A percentile compares a stretch with the other conserved stretches of the same genome.
These are phyloP conservation scores for Trachelus troglodyta DNA, from an alignment of 2,888 invertebrate species.

Conservation along the genomic window DNA sequence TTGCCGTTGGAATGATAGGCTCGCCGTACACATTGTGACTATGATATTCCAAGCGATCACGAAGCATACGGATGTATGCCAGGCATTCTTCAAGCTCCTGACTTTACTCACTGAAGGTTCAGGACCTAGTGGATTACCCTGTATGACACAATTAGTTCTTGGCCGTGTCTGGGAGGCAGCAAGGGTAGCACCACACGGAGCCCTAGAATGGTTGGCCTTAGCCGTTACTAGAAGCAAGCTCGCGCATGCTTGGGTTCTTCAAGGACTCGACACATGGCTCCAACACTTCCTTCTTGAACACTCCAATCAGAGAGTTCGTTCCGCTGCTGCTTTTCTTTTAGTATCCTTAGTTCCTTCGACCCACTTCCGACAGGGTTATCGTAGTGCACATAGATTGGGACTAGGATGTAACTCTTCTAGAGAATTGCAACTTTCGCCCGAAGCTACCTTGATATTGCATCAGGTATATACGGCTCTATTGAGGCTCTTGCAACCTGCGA, in stretches of 20 bases:
- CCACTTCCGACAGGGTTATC: slow-evolving; percentile 89
- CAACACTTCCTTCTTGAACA: slow-evolving; percentile 90
- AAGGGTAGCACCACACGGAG: slow-evolving; percentile 90
- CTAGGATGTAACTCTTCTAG: slow-evolving; percentile 69
- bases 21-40: slow-evolving; percentile 88
- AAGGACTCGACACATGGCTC: slow-evolving; percentile 91
- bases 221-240: slow-evolving; percentile 85
- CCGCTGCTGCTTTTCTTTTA: slow-evolving; percentile 89
- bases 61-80: slow-evolving; percentile 90
- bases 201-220: slow-evolving; percentile 90
- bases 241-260: slow-evolving; percentile 92
- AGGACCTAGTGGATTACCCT: slow-evolving; percentile 84
- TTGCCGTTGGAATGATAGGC: slow-evolving; percentile 89
- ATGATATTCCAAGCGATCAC: slow-evolving; percentile 93
- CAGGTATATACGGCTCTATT: slow-evolving; percentile 80
- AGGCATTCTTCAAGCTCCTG: slow-evolving; percentile 92
- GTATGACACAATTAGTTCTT: slow-evolving; percentile 90
- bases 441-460: slow-evolving; percentile 73
- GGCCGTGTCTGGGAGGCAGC: slow-evolving; percentile 91
- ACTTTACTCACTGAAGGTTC: slow-evolving; percentile 88
- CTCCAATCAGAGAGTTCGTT: slow-evolving; percentile 86
- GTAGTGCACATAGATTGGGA: slow-evolving; percentile 72
- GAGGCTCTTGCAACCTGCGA: slow-evolving; percentile 82
- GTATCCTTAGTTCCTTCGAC: slow-evolving; percentile 92
- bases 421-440: slow-evolving; percentile 64